Percentiles rank a stretch among this genome's conserved stretches.
Conservation (phyloP, 2,888 invertebrate genomes). For the Theodoxus fluviatilis region DNA sequence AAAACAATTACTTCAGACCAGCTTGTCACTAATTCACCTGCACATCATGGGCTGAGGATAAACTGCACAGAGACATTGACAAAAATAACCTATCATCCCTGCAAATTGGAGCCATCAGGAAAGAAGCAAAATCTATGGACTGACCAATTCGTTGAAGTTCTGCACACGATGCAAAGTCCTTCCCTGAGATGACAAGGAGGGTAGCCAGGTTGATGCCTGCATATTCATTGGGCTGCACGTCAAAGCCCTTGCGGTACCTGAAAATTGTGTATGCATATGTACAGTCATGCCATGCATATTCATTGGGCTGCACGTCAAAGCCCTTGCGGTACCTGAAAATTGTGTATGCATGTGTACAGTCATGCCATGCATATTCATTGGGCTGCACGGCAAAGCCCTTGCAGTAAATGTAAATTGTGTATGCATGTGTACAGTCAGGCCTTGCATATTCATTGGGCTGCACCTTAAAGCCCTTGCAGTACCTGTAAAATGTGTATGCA, state of each 20-base stretch:
- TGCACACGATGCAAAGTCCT: conserved; percentile 78
- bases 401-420: conserved; percentile 76
- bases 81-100: too few relatives aligned
- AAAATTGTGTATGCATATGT: too few relatives aligned
- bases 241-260: conserved; percentile 88
- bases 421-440: too few relatives aligned
- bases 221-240: conserved; percentile 98
- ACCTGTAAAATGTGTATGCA: too few relatives aligned
- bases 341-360: too few relatives aligned
- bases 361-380: conserved; percentile 99
- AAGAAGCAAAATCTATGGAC: too few relatives aligned
- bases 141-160: conserved; percentile 73
- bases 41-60: too few relatives aligned
- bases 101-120: too few relatives aligned
- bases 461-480: conserved; percentile 92
- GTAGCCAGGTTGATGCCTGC: conserved; percentile 99
- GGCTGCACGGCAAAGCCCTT: conserved; percentile 96
- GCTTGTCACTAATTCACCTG: too few relatives aligned
- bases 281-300: too few relatives aligned
- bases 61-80: too few relatives aligned
- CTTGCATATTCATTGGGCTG: conserved; percentile 99
- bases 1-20: not conserved
- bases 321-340: conserved; percentile 79
- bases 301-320: conserved; percentile 97
- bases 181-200: conserved; percentile 92